A percentile compares a stretch with the other conserved stretches of the same genome.
phyloP scores from a whole-genome alignment of 2,797 vertebrate species.

The Phrynocephalus guinanensis region DNA sequence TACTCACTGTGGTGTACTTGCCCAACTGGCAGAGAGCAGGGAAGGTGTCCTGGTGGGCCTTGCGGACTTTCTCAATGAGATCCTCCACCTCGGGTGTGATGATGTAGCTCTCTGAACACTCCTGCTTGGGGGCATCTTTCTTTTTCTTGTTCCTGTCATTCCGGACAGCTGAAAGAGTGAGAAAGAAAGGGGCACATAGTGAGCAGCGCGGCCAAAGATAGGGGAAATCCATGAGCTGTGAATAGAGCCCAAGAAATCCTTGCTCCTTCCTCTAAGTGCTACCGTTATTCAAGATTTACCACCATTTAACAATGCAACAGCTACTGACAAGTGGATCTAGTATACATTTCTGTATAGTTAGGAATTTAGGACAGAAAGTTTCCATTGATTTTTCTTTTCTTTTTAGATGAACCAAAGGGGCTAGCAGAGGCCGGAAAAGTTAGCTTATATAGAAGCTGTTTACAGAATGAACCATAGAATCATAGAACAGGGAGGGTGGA shows the following conservation, averaged over 20 bases:
- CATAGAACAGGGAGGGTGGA: no score
- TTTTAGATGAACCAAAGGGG: neutral
- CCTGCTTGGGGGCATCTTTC: constrained; percentile 93
- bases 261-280: neutral
- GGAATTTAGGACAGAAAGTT: neutral
- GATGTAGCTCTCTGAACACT: constrained; percentile 92
- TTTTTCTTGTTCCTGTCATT: constrained; percentile 99
- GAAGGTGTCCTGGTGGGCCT: constrained; percentile 97
- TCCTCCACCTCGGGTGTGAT: constrained; percentile 94
- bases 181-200: neutral
- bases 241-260: neutral
- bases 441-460: neutral
- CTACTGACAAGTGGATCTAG: neutral
- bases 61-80: constrained; percentile 96
- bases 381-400: neutral
- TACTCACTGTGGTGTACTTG: constrained; percentile 97
- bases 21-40: constrained; percentile 97
- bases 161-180: constrained; percentile 85
- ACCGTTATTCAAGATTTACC: neutral
- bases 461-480: neutral
- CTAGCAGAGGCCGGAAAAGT: neutral
- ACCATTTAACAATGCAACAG: neutral
- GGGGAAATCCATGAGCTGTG: neutral
- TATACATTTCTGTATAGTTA: no score
- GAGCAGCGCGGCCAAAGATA: neutral